Conservation (phyloP, 2,797 vertebrate species). For the Eulemur albifrons region DNA sequence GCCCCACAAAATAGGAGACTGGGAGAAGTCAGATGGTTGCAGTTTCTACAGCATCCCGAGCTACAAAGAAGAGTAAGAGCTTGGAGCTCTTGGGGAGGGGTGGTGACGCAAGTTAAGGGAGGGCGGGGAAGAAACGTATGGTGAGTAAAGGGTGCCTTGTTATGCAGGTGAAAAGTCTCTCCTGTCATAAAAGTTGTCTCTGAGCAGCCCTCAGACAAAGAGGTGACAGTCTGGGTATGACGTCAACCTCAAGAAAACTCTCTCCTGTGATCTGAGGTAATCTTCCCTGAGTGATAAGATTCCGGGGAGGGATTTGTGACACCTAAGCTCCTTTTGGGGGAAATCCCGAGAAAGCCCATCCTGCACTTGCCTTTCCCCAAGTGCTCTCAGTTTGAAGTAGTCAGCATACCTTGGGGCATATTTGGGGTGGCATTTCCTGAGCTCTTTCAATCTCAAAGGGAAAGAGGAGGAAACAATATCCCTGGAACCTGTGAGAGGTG, state of each 20-base stretch:
- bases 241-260: not conserved
- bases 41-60: not conserved
- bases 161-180: not conserved
- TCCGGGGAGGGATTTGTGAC: not conserved
- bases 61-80: not conserved
- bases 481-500: not conserved
- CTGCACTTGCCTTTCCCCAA: not conserved
- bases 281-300: not conserved
- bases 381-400: not conserved
- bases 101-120: not conserved
- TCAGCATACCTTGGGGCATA: not conserved
- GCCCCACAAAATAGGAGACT: not conserved
- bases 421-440: not conserved
- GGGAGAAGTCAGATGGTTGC: not conserved
- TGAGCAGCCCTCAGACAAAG: not conserved
- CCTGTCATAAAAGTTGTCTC: not conserved
- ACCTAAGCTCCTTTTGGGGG: not conserved
- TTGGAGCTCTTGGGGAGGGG: not conserved
- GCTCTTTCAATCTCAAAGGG: not conserved
- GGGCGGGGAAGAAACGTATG: no score
- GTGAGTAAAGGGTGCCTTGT: not conserved
- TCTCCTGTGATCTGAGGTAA: not conserved
- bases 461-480: not conserved
- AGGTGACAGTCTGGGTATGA: not conserved
- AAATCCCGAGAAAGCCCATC: not conserved